Evolutionary conservation across 2,888 invertebrate genomes (phyloP), one percentile per base, ranked within the genome.

Genomic region (Ectemnius cavifrons): DNA sequence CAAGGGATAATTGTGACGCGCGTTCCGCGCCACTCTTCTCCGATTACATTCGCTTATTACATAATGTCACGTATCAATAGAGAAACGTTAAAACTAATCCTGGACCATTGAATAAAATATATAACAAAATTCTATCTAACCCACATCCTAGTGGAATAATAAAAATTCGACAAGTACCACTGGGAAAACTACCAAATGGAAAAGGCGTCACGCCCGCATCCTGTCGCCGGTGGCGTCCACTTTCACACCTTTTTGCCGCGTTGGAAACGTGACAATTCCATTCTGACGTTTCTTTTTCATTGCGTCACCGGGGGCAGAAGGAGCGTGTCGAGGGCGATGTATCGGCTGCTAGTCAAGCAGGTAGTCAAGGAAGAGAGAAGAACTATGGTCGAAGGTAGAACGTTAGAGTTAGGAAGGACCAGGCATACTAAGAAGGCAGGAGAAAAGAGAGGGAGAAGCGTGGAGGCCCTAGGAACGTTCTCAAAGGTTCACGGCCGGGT

Each of bases 401-500:
- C 37, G 37, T 37, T 37, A 37, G 37, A 37, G 37, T 37, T 37
- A 37, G 37, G 37, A 37, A 61, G 71, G 62, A 58, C 18, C 20
- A 37, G 60, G 71, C 71, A 76, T 59, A 49, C 37, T 60, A 16
- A 20, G 56, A 70, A 20, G 37, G 47, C 49, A 27, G 49, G 16
- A 56, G 61, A 13, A 11, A 62, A 64, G 71, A 28, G 61, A 58
- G 23, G 37, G 71, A 59, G 67, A 61, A 27, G 49, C 52, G 16
- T 52, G n/a, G 60, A 73, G 78, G 71, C 77, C 78, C 81, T 79
- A 80, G 77, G 77, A 80, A 75, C 71, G 68, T 52, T 52, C 76
- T 67, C 58, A 71, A 73, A 81, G 84, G 82, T 84, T 83, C 81
- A 83, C 79, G 84, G 80, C 80, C 83, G 77, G 78, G 82, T 83